Evolutionary conservation across 1,140 invertebrate species (phyloP).

Genomic region (Drosophila seguyi): DNA sequence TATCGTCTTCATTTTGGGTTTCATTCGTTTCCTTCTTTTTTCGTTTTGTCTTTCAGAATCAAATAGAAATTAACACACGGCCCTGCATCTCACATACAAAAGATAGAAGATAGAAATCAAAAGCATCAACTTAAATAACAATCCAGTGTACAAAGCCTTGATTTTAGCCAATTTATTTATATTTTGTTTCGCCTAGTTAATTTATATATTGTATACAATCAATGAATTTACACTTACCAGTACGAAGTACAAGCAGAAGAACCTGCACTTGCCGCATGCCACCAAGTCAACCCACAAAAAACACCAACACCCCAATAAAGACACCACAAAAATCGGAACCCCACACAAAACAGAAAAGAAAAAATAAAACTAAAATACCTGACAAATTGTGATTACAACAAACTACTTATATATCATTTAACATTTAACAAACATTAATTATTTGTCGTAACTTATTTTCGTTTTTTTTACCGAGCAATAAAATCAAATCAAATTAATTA

Average conservation of each 20-base stretch:
- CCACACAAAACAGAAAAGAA: slow-evolving; percentile 2
- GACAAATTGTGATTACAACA: slow-evolving; percentile 74
- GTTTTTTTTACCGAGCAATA: slow-evolving; percentile 74
- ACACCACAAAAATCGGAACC: slow-evolving; percentile 40
- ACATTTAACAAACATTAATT: slow-evolving; percentile 49
- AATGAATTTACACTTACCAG: slow-evolving; percentile 50
- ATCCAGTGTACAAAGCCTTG: slow-evolving; percentile 76
- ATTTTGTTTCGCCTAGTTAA: slow-evolving; percentile 59
- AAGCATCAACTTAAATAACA: slow-evolving; percentile 45
- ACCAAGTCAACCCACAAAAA: slow-evolving; percentile 35
- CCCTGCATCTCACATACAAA: slow-evolving; percentile 57
- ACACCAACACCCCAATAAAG: slow-evolving; percentile 9
- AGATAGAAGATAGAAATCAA: slow-evolving; percentile 28
- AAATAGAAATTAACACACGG: slow-evolving; percentile 72
- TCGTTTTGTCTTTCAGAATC: slow-evolving; percentile 71
- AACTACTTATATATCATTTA: slow-evolving; percentile 61
- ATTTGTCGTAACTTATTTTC: slow-evolving; percentile 60
- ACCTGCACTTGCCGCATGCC: slow-evolving; percentile 68
- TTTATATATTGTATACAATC: slow-evolving; percentile 29
- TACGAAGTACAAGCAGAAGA: slow-evolving; percentile 45
- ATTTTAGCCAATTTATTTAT: slow-evolving; percentile 71
- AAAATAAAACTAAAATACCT: slow-evolving; percentile 63
- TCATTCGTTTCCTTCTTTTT: slow-evolving; percentile 52
- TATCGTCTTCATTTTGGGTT: slow-evolving; percentile 55
- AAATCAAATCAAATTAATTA: slow-evolving; percentile 41